phyloP scores from a whole-genome alignment of 2,113 vertebrate species.

The Monopterus albus region DNA sequence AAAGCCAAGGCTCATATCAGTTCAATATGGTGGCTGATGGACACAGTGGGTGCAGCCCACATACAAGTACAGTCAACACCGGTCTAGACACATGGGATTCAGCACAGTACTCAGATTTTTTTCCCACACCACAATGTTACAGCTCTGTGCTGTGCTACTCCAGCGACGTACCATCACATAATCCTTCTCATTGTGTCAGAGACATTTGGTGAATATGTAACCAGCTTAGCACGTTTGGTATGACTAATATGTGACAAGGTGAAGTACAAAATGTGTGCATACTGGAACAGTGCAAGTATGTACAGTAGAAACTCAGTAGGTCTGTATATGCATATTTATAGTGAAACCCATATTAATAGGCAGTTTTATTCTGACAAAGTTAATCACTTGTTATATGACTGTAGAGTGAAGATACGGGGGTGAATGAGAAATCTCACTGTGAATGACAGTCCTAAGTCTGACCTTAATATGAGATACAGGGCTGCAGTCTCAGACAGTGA shows the following conservation, averaged over 20 bases:
- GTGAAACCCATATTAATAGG: neutral
- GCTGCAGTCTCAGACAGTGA: conserved; percentile 66
- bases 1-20: conserved; percentile 66
- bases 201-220: conserved; percentile 21
- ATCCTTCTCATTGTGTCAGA: conserved; percentile 19
- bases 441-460: conserved; percentile 38
- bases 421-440: conserved; percentile 30
- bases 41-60: conserved; percentile 54
- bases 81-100: conserved; percentile 44
- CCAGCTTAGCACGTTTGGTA: conserved; percentile 2
- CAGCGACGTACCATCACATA: conserved; percentile 13
- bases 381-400: neutral
- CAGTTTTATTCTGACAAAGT: neutral
- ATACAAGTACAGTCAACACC: conserved; percentile 44
- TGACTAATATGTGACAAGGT: conserved; percentile 4
- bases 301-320: neutral
- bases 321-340: neutral
- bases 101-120: conserved; percentile 14
- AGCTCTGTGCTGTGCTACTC: conserved; percentile 7
- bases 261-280: neutral
- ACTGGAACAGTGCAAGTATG: neutral
- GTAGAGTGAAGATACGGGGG: neutral
- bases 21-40: conserved; percentile 71
- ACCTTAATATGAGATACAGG: conserved; percentile 66
- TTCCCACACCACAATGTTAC: conserved; percentile 35